These are phyloP conservation scores for Thysanoteuthis rhombus DNA, from an alignment of 2,888 invertebrate genomes.

Conservation along the genomic window DNA sequence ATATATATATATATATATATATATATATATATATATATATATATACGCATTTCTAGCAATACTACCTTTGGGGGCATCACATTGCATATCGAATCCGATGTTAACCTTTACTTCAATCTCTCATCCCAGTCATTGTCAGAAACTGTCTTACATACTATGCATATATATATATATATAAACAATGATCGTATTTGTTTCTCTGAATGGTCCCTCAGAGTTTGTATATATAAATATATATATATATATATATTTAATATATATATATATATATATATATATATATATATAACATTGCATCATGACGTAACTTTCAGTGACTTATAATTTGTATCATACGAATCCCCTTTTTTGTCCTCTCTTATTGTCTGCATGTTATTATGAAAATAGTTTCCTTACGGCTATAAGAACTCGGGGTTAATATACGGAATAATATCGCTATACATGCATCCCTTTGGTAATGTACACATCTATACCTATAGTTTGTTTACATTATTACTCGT, in stretches of 20 bases:
- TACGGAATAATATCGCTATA: not conserved
- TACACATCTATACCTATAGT: not conserved
- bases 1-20: constrained; percentile 12
- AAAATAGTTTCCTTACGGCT: not conserved
- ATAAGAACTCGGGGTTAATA: not conserved
- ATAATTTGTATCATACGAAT: not conserved
- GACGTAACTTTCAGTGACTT: not conserved
- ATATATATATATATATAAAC: too few species aligned
- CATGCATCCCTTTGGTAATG: not conserved
- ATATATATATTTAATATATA: too few species aligned
- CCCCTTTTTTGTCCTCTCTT: not conserved
- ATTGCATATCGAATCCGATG: not conserved
- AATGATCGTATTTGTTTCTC: too few species aligned
- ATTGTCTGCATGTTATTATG: not conserved
- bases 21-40: not conserved
- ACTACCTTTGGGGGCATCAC: not conserved
- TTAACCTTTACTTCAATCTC: not conserved
- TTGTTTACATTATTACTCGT: not conserved
- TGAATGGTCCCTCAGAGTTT: too few species aligned
- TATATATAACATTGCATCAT: not conserved
- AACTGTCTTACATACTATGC: not conserved
- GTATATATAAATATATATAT: too few species aligned
- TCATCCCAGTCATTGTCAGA: not conserved
- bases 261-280: too few species aligned
- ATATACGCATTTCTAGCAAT: not conserved